phyloP scores from a whole-genome alignment of 2,888 invertebrate genomes.

The Eilema sororculum region DNA sequence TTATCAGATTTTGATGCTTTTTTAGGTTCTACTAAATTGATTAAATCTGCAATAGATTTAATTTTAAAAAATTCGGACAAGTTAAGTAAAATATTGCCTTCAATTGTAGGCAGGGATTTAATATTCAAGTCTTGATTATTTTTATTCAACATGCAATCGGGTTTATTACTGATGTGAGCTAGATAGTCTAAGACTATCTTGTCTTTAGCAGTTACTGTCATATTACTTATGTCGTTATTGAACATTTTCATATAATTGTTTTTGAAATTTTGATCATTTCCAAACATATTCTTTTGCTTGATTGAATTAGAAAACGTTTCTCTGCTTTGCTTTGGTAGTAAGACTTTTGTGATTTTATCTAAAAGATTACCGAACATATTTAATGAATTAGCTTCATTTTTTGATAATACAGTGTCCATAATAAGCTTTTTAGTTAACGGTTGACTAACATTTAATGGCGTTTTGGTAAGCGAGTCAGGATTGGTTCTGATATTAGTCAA shows the following conservation, averaged over 20 bases:
- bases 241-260: constrained; percentile 60
- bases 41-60: constrained; percentile 73
- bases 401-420: constrained; percentile 33
- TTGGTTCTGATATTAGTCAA: constrained; percentile 56
- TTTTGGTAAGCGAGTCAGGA: constrained; percentile 15
- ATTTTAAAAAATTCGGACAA: constrained; percentile 78
- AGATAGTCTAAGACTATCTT: constrained; percentile 75
- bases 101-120: constrained; percentile 52
- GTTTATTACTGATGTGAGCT: constrained; percentile 66
- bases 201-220: constrained; percentile 71
- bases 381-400: constrained; percentile 58
- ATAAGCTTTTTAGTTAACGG: neutral
- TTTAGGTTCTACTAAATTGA: constrained; percentile 59
- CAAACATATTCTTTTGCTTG: constrained; percentile 56
- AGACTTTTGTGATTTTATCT: constrained; percentile 71
- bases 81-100: constrained; percentile 73
- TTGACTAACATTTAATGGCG: neutral
- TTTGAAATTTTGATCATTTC: constrained; percentile 49
- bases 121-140: constrained; percentile 35
- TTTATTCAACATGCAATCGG: constrained; percentile 64
- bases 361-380: constrained; percentile 71
- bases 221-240: constrained; percentile 58
- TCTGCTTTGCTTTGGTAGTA: constrained; percentile 65
- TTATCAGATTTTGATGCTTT: constrained; percentile 3
- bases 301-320: constrained; percentile 61